Conservation (phyloP, 2,113 vertebrate species). For the Thalassarche chlororhynchos region DNA sequence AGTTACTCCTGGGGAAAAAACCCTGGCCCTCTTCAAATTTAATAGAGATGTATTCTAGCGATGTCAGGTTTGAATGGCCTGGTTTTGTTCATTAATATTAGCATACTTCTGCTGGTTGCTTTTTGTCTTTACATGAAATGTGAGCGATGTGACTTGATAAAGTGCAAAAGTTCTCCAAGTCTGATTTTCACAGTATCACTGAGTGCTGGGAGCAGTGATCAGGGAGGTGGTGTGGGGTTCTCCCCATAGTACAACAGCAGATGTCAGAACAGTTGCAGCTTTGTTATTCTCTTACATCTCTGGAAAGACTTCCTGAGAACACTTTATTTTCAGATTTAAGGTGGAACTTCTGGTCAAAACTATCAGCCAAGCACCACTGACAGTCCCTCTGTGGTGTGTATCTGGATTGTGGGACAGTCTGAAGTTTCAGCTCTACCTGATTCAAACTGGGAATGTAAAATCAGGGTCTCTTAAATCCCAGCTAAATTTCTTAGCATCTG, state of each 20-base stretch:
- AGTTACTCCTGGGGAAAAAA: neutral
- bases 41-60: neutral
- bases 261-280: neutral
- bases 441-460: neutral
- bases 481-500: neutral
- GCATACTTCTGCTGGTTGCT: neutral
- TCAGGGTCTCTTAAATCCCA: neutral
- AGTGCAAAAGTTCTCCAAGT: neutral
- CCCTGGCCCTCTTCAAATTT: neutral
- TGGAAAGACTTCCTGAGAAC: neutral
- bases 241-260: neutral
- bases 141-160: neutral
- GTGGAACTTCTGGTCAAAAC: neutral
- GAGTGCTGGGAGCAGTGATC: neutral
- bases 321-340: neutral
- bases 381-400: neutral
- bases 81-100: neutral
- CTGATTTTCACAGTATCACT: neutral
- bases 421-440: neutral
- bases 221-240: neutral
- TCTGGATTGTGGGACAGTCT: neutral
- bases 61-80: neutral
- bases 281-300: neutral
- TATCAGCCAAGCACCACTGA: neutral
- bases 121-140: neutral